Evolutionary conservation across 2,888 invertebrate species (phyloP), one percentile per base, ranked within the genome.

Genomic region (Lasius fuliginosus): DNA sequence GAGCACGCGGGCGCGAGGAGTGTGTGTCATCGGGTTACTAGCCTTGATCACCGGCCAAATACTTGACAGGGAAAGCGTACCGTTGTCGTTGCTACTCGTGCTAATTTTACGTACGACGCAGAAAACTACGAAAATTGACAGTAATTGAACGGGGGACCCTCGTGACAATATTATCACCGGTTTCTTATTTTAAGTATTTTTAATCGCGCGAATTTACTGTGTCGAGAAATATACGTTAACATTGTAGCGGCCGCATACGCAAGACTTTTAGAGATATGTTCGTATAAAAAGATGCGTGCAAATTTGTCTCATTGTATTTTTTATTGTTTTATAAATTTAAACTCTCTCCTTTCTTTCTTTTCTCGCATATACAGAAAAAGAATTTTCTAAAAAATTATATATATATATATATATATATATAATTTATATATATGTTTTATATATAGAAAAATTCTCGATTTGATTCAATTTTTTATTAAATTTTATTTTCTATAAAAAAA

Each of bases 31-130:
- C 92, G 89, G 92, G 92, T 93, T 92, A 93, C 92, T 92, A 92
- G 92, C 94, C 94, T 94, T 94, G 94, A 94, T 94, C 92, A 82
- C 81, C 75, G 82, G 94, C 94, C 94, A 94, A 94, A 93, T 92
- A 91, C 85, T 92, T 91, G 91, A 91, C 92, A 91, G 93, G 89
- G 93, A 94, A 94, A 94, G 92, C 92, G 89, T 90, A 90, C 88
- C 87, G 89, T 91, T 92, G 91, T 93, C 90, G 90, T 53, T 85
- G 88, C 85, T 91, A 79, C 89, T 82, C 84, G 90, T 87, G 89
- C 92, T 92, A 91, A 93, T 92, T 92, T 92, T 91, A 91, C 87
- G 89, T 88, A 71, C 88, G 90, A 87, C 88, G 90, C 82, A 88
- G 67, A 85, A 86, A 85, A 87, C 40, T 87, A 36, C 18, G 68